Evolutionary conservation across 2,113 vertebrate genomes (phyloP).

Genomic region (Marmota flaviventris): DNA sequence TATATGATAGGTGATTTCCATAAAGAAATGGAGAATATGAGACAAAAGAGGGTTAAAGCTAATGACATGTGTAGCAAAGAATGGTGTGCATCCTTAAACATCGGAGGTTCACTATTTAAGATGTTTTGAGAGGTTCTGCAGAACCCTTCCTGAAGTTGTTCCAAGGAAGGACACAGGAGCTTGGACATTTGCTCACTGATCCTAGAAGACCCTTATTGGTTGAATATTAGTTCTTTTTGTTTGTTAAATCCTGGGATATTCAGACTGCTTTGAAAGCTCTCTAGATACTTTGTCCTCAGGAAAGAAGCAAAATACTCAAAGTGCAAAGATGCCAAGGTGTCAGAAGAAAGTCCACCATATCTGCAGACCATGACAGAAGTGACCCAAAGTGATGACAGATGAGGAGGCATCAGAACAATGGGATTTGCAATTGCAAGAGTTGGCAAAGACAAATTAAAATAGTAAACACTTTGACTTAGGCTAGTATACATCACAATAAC

Average conservation of each 20-base stretch:
- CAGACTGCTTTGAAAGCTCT: background rate
- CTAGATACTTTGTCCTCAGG: background rate
- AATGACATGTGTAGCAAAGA: background rate
- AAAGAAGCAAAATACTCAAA: background rate
- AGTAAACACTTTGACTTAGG: too few species aligned
- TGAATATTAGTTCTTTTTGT: background rate
- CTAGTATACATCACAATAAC: too few species aligned
- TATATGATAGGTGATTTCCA: background rate
- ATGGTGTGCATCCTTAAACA: background rate
- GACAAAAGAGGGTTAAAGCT: background rate
- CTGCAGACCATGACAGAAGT: background rate
- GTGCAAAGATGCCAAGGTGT: background rate
- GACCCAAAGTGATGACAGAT: accelerated
- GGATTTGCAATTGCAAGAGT: background rate
- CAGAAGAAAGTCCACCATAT: background rate
- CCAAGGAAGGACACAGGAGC: too few species aligned
- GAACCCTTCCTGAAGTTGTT: background rate
- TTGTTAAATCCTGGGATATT: background rate
- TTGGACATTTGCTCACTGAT: too few species aligned
- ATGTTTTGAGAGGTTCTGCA: background rate
- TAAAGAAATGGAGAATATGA: background rate
- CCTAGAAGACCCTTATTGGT: background rate
- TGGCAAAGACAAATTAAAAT: background rate
- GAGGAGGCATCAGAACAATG: background rate
- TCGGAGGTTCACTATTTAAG: background rate